A percentile compares a stretch with the other conserved stretches of the same genome.
phyloP scores from a whole-genome alignment of 1,140 invertebrate species.

The Musca domestica region DNA sequence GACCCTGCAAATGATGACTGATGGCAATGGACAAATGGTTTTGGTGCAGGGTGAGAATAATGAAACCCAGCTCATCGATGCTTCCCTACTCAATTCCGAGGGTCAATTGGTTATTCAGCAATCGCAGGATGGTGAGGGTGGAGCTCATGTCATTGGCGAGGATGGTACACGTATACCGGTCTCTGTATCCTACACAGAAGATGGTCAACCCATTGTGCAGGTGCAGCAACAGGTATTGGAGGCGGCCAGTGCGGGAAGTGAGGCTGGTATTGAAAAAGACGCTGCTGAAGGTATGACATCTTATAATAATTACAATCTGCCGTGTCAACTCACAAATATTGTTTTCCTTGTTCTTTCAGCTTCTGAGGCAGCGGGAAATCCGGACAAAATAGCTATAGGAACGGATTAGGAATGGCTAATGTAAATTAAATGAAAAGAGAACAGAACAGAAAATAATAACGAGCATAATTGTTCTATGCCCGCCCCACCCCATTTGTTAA shows the following conservation, averaged over 20 bases:
- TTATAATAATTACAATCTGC: too few species aligned
- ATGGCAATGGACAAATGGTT: constrained; percentile 52
- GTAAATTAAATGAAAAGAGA: too few species aligned
- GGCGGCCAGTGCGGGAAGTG: constrained; percentile 25
- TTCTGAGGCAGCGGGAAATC: neutral
- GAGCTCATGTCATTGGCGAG: constrained; percentile 50
- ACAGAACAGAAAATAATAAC: neutral
- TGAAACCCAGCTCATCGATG: constrained; percentile 52
- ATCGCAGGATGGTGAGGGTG: constrained; percentile 43
- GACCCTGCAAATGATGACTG: constrained; percentile 53
- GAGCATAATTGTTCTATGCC: too few species aligned
- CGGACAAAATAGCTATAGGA: constrained; percentile 12
- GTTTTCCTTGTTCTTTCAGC: too few species aligned
- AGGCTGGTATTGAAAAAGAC: constrained; percentile 4
- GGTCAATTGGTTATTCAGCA: constrained; percentile 52
- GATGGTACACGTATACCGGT: constrained; percentile 52
- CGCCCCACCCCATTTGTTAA: too few species aligned
- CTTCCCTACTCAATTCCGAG: constrained; percentile 49
- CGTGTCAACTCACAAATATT: too few species aligned
- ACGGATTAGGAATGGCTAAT: constrained; percentile 48
- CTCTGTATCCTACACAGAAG: constrained; percentile 50
- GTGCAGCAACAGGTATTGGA: constrained; percentile 48
- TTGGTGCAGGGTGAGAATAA: constrained; percentile 52
- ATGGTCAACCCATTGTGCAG: constrained; percentile 49
- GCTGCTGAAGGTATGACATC: constrained; percentile 10